Evolutionary conservation across 2,888 invertebrate genomes (phyloP).

Genomic region (Microctonus brassicae): DNA sequence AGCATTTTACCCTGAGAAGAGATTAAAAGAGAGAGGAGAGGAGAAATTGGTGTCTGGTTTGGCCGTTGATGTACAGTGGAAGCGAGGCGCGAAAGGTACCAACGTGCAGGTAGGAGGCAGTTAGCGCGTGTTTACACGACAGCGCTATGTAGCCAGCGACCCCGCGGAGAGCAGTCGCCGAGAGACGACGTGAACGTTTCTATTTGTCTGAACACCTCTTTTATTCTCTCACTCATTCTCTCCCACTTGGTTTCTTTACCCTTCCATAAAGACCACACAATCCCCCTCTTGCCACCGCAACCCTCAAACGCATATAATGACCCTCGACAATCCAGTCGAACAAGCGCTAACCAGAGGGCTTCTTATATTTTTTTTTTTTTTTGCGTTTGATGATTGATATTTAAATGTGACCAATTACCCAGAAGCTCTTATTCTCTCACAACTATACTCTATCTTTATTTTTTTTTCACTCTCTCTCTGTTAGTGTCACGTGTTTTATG

Average conservation of each 20-base stretch:
- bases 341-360: conserved; percentile 40
- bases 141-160: conserved; percentile 67
- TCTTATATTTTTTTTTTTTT: conserved; percentile 15
- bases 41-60: conserved; percentile 15
- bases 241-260: conserved; percentile 28
- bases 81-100: conserved; percentile 30
- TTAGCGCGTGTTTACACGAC: conserved; percentile 70
- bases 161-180: conserved; percentile 51
- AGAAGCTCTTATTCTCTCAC: conserved; percentile 40
- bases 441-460: background rate
- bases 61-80: conserved; percentile 24
- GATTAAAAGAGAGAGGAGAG: conserved; percentile 3
- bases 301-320: conserved; percentile 53
- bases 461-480: background rate
- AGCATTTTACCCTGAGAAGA: background rate
- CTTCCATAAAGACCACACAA: background rate
- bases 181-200: conserved; percentile 61
- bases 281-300: conserved; percentile 32
- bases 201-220: conserved; percentile 63
- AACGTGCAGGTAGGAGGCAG: conserved; percentile 59
- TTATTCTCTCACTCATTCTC: conserved; percentile 38
- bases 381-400: conserved; percentile 52
- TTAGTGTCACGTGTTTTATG: conserved; percentile 13
- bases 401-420: conserved; percentile 56
- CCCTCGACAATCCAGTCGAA: conserved; percentile 42